Evolutionary conservation across 2,888 invertebrate genomes (phyloP).

Genomic region (Ochropleura leucogaster): DNA sequence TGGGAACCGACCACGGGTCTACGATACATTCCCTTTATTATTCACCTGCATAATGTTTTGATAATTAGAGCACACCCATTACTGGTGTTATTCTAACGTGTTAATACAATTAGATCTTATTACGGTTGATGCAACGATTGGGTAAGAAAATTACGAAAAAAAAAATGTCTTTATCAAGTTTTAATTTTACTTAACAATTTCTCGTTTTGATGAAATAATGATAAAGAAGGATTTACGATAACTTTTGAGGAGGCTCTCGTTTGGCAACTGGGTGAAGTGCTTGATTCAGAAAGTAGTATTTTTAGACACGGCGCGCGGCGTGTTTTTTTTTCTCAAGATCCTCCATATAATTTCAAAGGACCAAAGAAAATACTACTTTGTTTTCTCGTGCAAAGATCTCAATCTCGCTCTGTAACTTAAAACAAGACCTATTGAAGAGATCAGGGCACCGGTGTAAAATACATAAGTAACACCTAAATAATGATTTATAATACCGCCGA

Average conservation of each 20-base stretch:
- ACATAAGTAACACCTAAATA: slow-evolving; percentile 82
- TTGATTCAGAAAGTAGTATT: no score
- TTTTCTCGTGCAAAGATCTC: slow-evolving; percentile 61
- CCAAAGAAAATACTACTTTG: slow-evolving; percentile 50
- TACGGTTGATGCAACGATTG: slow-evolving; percentile 23
- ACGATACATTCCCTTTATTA: slow-evolving; percentile 73
- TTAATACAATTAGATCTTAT: slow-evolving; percentile 48
- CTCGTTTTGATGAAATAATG: background rate
- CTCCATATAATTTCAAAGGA: no score
- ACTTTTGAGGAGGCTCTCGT: no score
- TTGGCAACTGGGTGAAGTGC: no score
- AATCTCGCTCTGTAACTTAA: slow-evolving; percentile 72
- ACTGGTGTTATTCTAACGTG: slow-evolving; percentile 52
- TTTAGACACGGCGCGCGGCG: no score
- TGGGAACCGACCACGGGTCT: slow-evolving; percentile 78
- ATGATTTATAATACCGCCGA: slow-evolving; percentile 88
- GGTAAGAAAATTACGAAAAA: slow-evolving; percentile 6
- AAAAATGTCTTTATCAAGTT: background rate
- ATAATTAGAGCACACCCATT: slow-evolving; percentile 73
- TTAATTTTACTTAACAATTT: background rate
- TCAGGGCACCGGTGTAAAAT: slow-evolving; percentile 73
- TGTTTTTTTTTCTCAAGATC: no score
- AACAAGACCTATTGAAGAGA: slow-evolving; percentile 76
- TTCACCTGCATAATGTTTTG: slow-evolving; percentile 78
- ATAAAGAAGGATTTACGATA: no score